Percentiles rank a stretch among this genome's conserved stretches.
These are phyloP conservation scores for Ardeotis arabs DNA, from an alignment of 2,113 vertebrate species.

Conservation along the genomic window DNA sequence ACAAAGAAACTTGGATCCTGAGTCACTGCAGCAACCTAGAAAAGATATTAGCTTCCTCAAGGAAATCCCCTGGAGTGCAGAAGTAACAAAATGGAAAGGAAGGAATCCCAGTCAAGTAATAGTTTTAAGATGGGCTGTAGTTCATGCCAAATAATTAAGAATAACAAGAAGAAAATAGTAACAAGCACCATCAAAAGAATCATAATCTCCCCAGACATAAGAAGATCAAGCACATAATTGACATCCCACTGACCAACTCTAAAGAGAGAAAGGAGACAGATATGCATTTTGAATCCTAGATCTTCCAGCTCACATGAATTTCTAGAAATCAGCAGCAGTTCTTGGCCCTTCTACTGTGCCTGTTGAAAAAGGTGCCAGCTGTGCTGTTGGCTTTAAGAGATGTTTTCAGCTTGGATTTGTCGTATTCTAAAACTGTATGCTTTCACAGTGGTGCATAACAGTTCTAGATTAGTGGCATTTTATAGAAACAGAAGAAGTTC, in stretches of 20 bases:
- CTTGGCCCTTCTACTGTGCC: neutral
- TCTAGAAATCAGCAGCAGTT: conserved; percentile 17
- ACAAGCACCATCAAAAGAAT: conserved; percentile 12
- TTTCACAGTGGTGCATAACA: neutral
- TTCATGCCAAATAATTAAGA: conserved; percentile 40
- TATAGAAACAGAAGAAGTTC: neutral
- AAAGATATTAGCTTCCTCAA: conserved; percentile 56
- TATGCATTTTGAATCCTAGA: neutral
- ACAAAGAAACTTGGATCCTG: conserved; percentile 33
- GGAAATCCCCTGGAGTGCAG: conserved; percentile 39
- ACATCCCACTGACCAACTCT: neutral
- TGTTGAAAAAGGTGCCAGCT: neutral
- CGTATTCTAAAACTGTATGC: neutral
- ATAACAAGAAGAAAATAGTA: conserved; percentile 44
- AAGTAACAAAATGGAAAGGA: conserved; percentile 49
- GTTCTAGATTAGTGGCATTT: conserved; percentile 3
- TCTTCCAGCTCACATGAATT: neutral
- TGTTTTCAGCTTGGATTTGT: neutral
- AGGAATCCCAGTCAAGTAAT: conserved; percentile 53
- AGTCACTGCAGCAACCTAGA: conserved; percentile 7
- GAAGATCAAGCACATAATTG: neutral
- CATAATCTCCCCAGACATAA: neutral
- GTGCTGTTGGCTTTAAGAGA: neutral
- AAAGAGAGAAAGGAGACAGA: neutral
- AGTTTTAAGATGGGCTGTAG: conserved; percentile 47